Evolutionary conservation across 2,797 vertebrate genomes (phyloP).

Genomic region (Schizopygopsis pylzovi): DNA sequence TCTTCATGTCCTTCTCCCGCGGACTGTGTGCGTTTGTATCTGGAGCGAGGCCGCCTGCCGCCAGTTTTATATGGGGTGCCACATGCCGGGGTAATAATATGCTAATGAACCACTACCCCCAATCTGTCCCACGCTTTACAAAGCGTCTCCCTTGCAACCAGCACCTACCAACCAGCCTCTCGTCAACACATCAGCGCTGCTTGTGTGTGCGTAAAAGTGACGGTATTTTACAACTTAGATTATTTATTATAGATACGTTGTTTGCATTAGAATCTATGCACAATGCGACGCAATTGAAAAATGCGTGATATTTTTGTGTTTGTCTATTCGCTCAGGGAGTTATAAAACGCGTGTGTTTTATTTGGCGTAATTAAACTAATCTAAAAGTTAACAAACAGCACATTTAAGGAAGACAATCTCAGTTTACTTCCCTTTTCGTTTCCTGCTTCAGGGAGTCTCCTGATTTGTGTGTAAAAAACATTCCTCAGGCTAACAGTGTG

Average conservation of each 20-base stretch:
- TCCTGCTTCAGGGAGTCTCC: slow-evolving; percentile 42
- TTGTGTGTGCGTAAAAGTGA: slow-evolving; percentile 35
- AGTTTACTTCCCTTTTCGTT: slow-evolving; percentile 57
- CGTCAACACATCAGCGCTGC: slow-evolving; percentile 18
- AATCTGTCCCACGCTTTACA: slow-evolving; percentile 91
- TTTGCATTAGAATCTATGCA: background rate
- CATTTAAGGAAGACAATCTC: background rate
- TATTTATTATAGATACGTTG: background rate
- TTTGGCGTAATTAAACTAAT: background rate
- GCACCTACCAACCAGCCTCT: slow-evolving; percentile 70
- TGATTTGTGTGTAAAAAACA: slow-evolving; percentile 63
- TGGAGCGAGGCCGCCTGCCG: slow-evolving; percentile 79
- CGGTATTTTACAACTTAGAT: slow-evolving; percentile 23
- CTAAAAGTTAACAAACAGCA: background rate
- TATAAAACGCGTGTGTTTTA: background rate
- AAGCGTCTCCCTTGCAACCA: slow-evolving; percentile 82
- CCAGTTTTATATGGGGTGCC: slow-evolving; percentile 91
- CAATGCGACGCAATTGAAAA: background rate
- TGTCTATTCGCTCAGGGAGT: background rate
- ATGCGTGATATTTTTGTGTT: background rate
- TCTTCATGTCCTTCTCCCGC: slow-evolving; percentile 70
- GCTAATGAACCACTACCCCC: slow-evolving; percentile 87
- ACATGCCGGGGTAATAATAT: slow-evolving; percentile 97
- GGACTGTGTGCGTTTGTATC: slow-evolving; percentile 83
- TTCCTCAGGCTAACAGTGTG: slow-evolving; percentile 71